Evolutionary conservation across 1,140 invertebrate species (phyloP), one percentile per base, ranked within the genome.

Genomic region (Aphelenchoides besseyi): DNA sequence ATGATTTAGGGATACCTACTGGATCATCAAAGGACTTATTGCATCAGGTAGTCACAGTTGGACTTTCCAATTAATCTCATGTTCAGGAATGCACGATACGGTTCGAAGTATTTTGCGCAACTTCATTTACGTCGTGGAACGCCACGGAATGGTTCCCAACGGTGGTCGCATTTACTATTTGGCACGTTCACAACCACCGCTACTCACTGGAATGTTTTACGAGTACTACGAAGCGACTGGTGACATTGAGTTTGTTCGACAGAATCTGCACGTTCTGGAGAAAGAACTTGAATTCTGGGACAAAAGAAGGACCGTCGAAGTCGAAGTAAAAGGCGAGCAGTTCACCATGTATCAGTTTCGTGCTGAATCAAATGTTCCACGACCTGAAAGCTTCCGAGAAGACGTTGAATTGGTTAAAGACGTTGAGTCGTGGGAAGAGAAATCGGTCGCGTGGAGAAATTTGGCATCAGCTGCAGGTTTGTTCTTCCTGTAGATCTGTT

Each of bases 1-100:
- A n/a, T n/a, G n/a, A n/a, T n/a, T n/a, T n/a, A n/a, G n/a, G 93
- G 93, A 95, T 80, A 92, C 93, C 0, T 95, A 93, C 82, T 95
- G 93, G 93, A 93, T 95, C 35, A 87, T 95, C 41, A 90, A 91
- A 72, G 92, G 92, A 0, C 86, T 95, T 0, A 82, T 95, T 0
- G 82, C 91, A 0, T 93, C 91, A 0, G 91, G 69, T 70, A 30
- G 2, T 23, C 2, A 3, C 9, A 69, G 1, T 0, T 29, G 3
- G 23, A 30, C 48, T 59, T 18, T 59, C 55, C 5, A 8, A 18
- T 8, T 59, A 8, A 23, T 8, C 18, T 59, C 55, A 32, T 8
- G 18, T 3, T 77, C 73, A 8, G 72, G 69, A 36, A 68, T 79
- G 92, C 82, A 85, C 0, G 75, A 88, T n/a, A 95, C 93, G 0